Base-by-base conservation (phyloP, 2,797 vertebrate species). In the Odontamblyopus rebecca region DNA sequence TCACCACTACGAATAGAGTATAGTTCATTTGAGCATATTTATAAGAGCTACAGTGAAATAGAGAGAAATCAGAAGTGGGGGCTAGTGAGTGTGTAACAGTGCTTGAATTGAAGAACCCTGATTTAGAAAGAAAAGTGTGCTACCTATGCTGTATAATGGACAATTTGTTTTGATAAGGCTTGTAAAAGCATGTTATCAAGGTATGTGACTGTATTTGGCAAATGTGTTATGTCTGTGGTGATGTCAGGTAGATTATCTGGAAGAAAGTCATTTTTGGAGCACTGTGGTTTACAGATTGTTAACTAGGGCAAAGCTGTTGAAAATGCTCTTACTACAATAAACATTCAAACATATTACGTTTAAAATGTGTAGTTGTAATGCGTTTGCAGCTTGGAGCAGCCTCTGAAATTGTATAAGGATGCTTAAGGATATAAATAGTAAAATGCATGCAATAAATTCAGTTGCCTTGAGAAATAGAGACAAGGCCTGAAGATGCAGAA, bases 1-100 rank as follows among this genome's bases (percentile, higher is more conserved):
- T 91, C 90, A 93, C 93, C 93, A 94, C 91, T 92, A 93, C 94
- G 91, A 90, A 93, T 85, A 91, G 90, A 93, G 84, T 91, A 92
- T 89, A 92, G 91, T 93, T 93, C 82, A 93, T 93, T 91, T 93
- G 87, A 90, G 89, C 89, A 91, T 93, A 93, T 93, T 91, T 93
- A 93, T 91, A 92, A 91, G 90, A 92, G 89, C 91, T 92, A 94
- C 88, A 90, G 84, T 85, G 88, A 86, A 82, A 84, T 85, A 88
- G 76, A 87, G 76, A 84, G 75, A 75, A 75, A 77, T 82, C 63
- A 73, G 66, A 73, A 51, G 61, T 27, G 72, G 32, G 60, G 67
- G 53, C 50, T 51, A 73, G 75, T 82, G 82, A 77, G 86, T 87
- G 72, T 82, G 84, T 70, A 84, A 68, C 69, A 23, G 23, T 30